Base-by-base conservation (phyloP, 2,113 vertebrate species). In the Entosphenus tridentatus region DNA sequence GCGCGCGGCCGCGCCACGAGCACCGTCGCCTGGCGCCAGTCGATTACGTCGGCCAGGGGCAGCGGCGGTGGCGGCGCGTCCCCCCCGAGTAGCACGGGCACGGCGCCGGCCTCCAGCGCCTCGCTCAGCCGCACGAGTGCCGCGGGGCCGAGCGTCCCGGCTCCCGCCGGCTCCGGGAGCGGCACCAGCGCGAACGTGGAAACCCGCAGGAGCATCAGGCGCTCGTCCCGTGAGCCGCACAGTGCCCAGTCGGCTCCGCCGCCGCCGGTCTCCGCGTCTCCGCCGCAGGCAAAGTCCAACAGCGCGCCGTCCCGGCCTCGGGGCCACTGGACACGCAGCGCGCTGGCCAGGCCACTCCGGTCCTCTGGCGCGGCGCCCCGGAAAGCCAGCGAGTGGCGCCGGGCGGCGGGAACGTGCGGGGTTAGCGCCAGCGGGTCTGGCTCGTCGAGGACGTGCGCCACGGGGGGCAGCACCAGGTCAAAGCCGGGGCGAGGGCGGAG, bases 141-240 rank as follows among this genome's bases (percentile, higher is more conserved):
- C 72, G 90, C 88, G 0, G 91, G 80, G 0, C 92, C 88, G 57
- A 88, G 84, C 59, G 95, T 75, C 69, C 96, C 73, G 69, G 62
- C 85, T 2, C 86, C 83, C 70, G 96, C 87, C 39, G 39, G 39
- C 6, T 92, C 90, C 0, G 95, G 89, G 57, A 88, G 81, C 69
- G 96, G 89, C 67, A 98, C 89, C 78, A 98, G 80, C 74, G 89
- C 84, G 75, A 97, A 98, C 8, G 95, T 95, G 69, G 95, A 96
- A 56, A 80, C 83, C 80, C 87, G 93, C 72, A 98, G 85, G 58
- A 98, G 80, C 70, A 87, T 88, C 67, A 96, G 76, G 68, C 95
- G 79, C 75, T 95, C 88, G n/a, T 95, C 89, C 68, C 89, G 82
- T 75, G 86, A 85, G 67, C 91, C 95, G 75, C 95, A 98, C 72